Base-by-base conservation (phyloP, 1,140 invertebrate species). In the Drosophila sulfurigaster region DNA sequence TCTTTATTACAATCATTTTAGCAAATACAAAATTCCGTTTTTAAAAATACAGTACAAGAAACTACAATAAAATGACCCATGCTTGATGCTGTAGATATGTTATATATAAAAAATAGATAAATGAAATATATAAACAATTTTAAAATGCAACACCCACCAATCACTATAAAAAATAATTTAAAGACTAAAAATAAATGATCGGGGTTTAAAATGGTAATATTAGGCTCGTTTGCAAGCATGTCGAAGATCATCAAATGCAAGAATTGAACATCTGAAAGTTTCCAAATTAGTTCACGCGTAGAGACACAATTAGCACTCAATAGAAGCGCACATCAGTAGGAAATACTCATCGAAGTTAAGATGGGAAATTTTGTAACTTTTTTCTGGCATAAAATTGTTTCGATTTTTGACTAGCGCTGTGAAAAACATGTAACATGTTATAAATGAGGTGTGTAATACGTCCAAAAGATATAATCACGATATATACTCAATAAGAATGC, bases 351-450 rank as follows among this genome's bases (percentile, higher is more conserved):
- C 64, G n/a, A 56, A 28, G 1, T 52, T 38, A 2, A 67, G 54
- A 45, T 67, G 46, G 56, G 70, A n/a, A 28, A 67, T 73, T 73
- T 68, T 73, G 70, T 52, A 58, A 51, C 30, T 11, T 59, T 15
- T 57, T 60, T 16, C 8, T 54, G 54, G 35, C 54, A 57, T 15
- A 11, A 16, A 57, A 57, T 41, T 6, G 25, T 43, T 70, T n/a
- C 35, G 35, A 20, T 68, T 88, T 88, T 89, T 88, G 85, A 89
- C 51, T 88, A 89, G 83, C 35, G 73, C 46, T 58, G 60, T 52
- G 10, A 57, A 71, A 75, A 49, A 8, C 56, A 48, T 52, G 16
- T 13, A 25, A 3, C 2, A 13, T 38, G 38, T 11, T 41, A 56
- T 16, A 57, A 52, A 46, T 15, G 2, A 56, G 28, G 43, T 65